Evolutionary conservation across 2,888 invertebrate species (phyloP), one percentile per base, ranked within the genome.

Genomic region (Thera britannica): DNA sequence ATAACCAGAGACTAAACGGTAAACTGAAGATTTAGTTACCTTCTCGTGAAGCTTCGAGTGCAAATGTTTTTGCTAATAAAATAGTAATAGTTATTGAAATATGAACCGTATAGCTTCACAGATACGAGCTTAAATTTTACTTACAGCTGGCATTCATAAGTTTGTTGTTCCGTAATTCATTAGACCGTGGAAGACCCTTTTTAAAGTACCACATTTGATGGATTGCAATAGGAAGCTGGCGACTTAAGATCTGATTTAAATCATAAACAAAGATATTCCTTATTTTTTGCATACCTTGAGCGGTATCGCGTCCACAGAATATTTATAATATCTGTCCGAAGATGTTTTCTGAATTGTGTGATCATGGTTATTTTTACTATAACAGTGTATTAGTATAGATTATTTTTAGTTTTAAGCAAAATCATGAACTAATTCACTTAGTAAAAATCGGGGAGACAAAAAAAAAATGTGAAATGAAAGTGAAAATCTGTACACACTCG

Each of bases 1-100:
- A 85, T 71, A 77, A 87, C 84, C 90, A 90, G 83, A 84, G 83
- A 81, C 85, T 87, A 89, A 91, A 91, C 87, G 88, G 90, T 90
- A 87, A 89, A 90, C 89, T 79, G 73, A 82, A 86, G 88, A 89
- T 90, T 88, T 85, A 82, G 75, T 75, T 90, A 87, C 87, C 82
- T 85, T 85, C 83, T 83, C 67, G 80, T 83, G 80, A 82, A 82
- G 77, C 78, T 75, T 74, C 65, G 71, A 65, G 68, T 58, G 65
- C 55, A 71, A 65, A 44, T 48, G 56, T 57, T n/a, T 38, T 23
- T 52, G 23, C 61, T 48, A n/a, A 0, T 34, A 12, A 9, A n/a
- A 52, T 6, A 3, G 6, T n/a, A 4, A 4, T 3, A 2, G 41
- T 5, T n/a, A 36, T 52, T 35, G 11, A 2, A 77, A 56, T 66